Base-by-base conservation (phyloP, 2,888 invertebrate species). In the Noctuana brunneofusca region DNA sequence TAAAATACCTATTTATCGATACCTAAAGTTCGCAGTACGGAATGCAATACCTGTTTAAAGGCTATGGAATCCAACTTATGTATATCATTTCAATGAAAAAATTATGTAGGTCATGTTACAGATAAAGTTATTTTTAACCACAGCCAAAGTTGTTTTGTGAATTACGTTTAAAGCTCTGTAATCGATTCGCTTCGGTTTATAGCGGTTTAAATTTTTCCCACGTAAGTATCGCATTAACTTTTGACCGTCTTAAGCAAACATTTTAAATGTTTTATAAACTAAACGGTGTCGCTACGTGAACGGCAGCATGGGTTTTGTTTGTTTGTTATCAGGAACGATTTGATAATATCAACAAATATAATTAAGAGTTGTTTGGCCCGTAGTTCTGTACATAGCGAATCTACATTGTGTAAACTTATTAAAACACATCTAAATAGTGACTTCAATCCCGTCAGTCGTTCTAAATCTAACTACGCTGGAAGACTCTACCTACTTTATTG, bases 271-370 rank as follows among this genome's bases (percentile, higher is more conserved):
- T 50, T 11, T 12, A 43, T n/a, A 43, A 49, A 30, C 3, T 46
- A 12, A 11, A 18, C 20, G 2, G 46, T 22, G 12, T 9, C 49
- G n/a, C 18, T 41, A 22, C 53, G 8, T 58, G 58, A 49, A 50
- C 12, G 12, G 24, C 20, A 30, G 20, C 2, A 6, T 41, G 1
- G 18, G 16, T 18, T 22, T 46, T 48, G 48, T 48, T 62, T 62
- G 6, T 59, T 53, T 43, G 24, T n/a, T 18, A 48, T 27, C n/a
- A 18, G 0, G 16, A 35, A 46, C 12, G 18, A 27, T 27, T 48
- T 4, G 48, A 32, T 53, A 22, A 59, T 30, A 43, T 54, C 16
- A 24, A n/a, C 16, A 60, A 60, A 54, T 35, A 54, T 60, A 46
- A 35, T 60, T 60, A 54, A 50, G 22, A 27, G 9, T 30, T 53